Evolutionary conservation across 2,797 vertebrate genomes (phyloP), one percentile per base, ranked within the genome.

Genomic region (Sebastes kiyomatsui): DNA sequence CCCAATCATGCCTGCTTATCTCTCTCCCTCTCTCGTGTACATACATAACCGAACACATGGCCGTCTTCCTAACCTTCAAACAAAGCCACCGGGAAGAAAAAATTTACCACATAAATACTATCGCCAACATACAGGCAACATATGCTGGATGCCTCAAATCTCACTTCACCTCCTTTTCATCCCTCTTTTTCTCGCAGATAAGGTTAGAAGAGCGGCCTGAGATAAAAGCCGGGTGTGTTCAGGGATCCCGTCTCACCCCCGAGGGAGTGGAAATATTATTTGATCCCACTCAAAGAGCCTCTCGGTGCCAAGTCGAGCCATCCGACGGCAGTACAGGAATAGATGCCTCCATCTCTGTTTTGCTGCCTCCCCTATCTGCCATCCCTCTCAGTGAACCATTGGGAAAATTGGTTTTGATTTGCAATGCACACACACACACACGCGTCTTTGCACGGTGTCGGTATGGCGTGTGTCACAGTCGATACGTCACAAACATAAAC

Each of bases 231-330:
- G 25, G 81, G 83, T 85, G 80, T 28, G 56, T 84, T 90, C 67
- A 64, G 79, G 83, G 89, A 89, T 79, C 80, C 23, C 1, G 49
- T 87, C 79, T 87, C 46, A 82, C 70, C 85, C 88, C 80, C 30
- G 33, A 72, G 81, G 87, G 85, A 86, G 59, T 64, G 75, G 81
- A 88, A 89, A 87, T 81, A 91, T 87, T 81, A 90, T 92, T 93
- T 93, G 90, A 94, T 93, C 90, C 88, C 83, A 82, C 86, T 91
- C 85, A 88, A 84, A 87, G 76, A 86, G 72, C 74, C 72, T 76
- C 56, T 80, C 49, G 33, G 38, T 81, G 83, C 86, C 82, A 87
- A 86, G 78, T 81, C 73, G 82, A 89, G 72, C 68, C 72, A 70
- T 79, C 92, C 90, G 68, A 85, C 75, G 20, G 85, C 83, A 84